Conservation (phyloP, 1,140 invertebrate species). For the Eumaeus atala region DNA sequence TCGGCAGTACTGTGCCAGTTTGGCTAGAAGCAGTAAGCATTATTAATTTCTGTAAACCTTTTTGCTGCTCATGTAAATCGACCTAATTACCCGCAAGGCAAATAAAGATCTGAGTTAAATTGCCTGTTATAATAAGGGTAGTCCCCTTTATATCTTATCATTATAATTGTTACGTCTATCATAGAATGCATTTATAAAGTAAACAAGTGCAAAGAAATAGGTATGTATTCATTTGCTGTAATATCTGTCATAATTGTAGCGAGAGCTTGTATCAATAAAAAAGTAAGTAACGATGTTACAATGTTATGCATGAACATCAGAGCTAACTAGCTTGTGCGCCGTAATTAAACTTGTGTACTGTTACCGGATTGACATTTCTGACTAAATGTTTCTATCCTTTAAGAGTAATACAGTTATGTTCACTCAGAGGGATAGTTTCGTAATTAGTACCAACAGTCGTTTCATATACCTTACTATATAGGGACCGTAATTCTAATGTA, state of each 20-base stretch:
- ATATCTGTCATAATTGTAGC: conserved; percentile 33
- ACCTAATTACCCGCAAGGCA: background rate
- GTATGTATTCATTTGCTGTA: too few relatives aligned
- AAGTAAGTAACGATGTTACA: conserved; percentile 40
- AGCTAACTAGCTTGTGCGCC: conserved; percentile 49
- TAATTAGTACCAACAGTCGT: conserved; percentile 46
- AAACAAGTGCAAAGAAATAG: conserved; percentile 27
- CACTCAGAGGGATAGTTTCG: conserved; percentile 45
- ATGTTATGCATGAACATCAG: conserved; percentile 54
- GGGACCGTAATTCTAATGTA: conserved; percentile 37
- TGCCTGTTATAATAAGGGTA: conserved; percentile 9
- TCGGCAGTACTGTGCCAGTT: conserved; percentile 48
- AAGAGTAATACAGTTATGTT: conserved; percentile 58
- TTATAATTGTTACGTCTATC: conserved; percentile 18
- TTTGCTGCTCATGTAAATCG: conserved; percentile 7
- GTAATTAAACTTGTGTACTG: conserved; percentile 61
- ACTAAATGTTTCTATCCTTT: conserved; percentile 69
- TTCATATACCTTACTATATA: conserved; percentile 35
- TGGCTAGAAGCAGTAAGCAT: conserved; percentile 61
- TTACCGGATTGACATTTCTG: conserved; percentile 64
- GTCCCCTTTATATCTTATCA: conserved; percentile 13
- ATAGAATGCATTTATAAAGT: conserved; percentile 35
- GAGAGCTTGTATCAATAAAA: conserved; percentile 53
- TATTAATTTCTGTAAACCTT: conserved; percentile 26
- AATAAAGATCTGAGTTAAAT: conserved; percentile 6